Evolutionary conservation across 2,888 invertebrate species (phyloP), one percentile per base, ranked within the genome.

Genomic region (Pomacea canaliculata): DNA sequence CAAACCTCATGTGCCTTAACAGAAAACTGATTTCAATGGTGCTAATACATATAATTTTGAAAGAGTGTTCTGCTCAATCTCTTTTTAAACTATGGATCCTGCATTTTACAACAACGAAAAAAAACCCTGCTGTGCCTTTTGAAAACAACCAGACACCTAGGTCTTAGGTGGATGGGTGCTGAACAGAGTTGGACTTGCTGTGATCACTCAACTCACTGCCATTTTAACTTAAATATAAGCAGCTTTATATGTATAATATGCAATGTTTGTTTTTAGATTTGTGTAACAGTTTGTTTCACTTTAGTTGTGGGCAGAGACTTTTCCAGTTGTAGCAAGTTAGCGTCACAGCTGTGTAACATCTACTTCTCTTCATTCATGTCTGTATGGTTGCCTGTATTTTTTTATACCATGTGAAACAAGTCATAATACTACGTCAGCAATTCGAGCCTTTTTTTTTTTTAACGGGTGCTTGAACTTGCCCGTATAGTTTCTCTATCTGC

Each of bases 171-270:
- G 63, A 23, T 63, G 63, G 63, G 19, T 19, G 19, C 63, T n/a
- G 27, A 23, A 19, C 8, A 27, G 27, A 27, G 63, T 63, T 63
- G 48, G 74, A 69, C 69, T 60, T 68, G 74, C 74, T 74, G 74
- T 74, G 74, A 74, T 74, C 69, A 62, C n/a, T 74, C 23, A 62
- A 69, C 68, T 74, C 74, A 74, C 74, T 74, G 74, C 74, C 74
- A 74, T 74, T 74, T 49, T 69, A 59, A 46, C 19, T 23, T 48
- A 67, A 48, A 23, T 60, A 59, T 73, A 27, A 68, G n/a, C 49
- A 59, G 74, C 74, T 74, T 74, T 69, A 59, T 68, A 48, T 74
- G 74, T 68, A 56, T 67, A 59, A 49, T 69, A 23, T 74, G 23
- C 23, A 68, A 74, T 59, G 69, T 69, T 46, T 67, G 67, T 73